These are phyloP conservation scores for Heliconius hortense DNA, from an alignment of 2,888 invertebrate genomes.

Conservation along the genomic window DNA sequence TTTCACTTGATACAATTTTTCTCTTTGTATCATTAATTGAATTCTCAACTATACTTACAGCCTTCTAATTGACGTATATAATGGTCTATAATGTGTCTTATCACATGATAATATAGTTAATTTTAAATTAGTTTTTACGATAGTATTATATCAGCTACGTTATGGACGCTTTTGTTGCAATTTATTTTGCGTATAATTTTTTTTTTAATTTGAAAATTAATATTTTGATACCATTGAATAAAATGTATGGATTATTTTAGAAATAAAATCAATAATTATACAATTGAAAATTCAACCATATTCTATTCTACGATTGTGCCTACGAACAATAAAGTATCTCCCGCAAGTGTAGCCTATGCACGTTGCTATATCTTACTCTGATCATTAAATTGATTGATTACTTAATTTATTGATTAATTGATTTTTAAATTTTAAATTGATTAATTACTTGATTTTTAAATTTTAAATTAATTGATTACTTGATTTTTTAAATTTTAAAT, in stretches of 20 bases:
- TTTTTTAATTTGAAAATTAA: no score
- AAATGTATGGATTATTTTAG: no score
- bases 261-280: no score
- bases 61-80: conserved; percentile 9
- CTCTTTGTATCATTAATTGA: not conserved
- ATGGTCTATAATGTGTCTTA: conserved; percentile 21
- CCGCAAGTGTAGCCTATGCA: not conserved
- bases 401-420: no score
- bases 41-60: not conserved
- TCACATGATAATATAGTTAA: conserved; percentile 21
- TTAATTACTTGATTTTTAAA: no score
- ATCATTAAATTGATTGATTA: not conserved
- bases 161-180: not conserved
- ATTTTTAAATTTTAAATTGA: no score
- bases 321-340: not conserved
- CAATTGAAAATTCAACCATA: no score
- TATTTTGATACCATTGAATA: no score
- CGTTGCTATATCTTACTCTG: not conserved
- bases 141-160: not conserved
- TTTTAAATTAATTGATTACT: no score
- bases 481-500: no score
- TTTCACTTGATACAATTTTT: not conserved
- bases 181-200: not conserved
- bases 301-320: not conserved
- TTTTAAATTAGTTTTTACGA: conserved; percentile 9